These are phyloP conservation scores for Polydrusus cervinus DNA, from an alignment of 2,888 invertebrate genomes.

Conservation along the genomic window DNA sequence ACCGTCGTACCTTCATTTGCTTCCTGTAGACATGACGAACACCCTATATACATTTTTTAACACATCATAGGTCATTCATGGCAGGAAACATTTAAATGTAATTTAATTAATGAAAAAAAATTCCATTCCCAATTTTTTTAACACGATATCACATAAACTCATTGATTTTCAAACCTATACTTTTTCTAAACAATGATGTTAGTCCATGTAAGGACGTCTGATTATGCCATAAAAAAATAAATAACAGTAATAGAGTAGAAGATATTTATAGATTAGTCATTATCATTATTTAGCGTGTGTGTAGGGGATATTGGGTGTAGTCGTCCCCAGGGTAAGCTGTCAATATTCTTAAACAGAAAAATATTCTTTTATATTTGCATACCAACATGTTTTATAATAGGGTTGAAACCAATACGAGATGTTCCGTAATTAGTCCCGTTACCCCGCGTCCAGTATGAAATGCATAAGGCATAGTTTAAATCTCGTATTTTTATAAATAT, in stretches of 20 bases:
- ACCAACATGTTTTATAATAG: too few species aligned
- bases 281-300: constrained; percentile 6
- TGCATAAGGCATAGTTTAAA: too few species aligned
- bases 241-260: constrained; percentile 18
- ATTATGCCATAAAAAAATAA: constrained; percentile 20
- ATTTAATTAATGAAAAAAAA: constrained; percentile 3
- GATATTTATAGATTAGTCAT: constrained; percentile 5
- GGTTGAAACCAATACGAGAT: too few species aligned
- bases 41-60: neutral
- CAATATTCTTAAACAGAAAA: too few species aligned
- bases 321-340: too few species aligned
- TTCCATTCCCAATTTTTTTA: constrained; percentile 12
- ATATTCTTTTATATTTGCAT: too few species aligned
- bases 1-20: too few species aligned
- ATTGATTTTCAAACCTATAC: neutral
- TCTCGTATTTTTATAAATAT: too few species aligned
- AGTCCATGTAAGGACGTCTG: constrained; percentile 3
- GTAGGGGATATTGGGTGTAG: too few species aligned
- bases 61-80: neutral
- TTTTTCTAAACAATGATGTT: constrained; percentile 10
- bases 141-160: constrained; percentile 8
- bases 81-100: neutral
- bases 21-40: too few species aligned
- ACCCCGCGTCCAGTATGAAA: too few species aligned
- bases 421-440: too few species aligned